Evolutionary conservation across 2,797 vertebrate genomes (phyloP).

Genomic region (Rhinogobio ventralis): DNA sequence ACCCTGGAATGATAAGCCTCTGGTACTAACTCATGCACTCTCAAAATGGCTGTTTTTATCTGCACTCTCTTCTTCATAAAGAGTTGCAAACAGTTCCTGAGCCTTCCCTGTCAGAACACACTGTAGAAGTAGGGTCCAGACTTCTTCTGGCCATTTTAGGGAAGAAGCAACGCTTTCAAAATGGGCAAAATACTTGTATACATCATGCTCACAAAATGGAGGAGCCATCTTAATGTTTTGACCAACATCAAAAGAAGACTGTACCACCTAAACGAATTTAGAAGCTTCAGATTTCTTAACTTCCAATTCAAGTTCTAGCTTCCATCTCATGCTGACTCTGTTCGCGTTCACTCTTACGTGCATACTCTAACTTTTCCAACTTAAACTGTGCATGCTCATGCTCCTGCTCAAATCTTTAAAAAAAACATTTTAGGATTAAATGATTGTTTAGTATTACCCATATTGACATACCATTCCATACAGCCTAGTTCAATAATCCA

Average conservation of each 20-base stretch:
- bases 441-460: no score
- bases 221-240: not conserved
- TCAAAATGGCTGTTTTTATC: not conserved
- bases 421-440: no score
- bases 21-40: not conserved
- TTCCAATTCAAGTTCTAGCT: not conserved
- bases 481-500: no score
- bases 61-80: not conserved
- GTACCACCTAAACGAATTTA: not conserved
- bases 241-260: not conserved
- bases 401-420: not conserved
- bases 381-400: not conserved
- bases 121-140: not conserved
- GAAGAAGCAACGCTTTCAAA: not conserved
- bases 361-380: not conserved
- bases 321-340: not conserved
- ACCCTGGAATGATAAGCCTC: not conserved
- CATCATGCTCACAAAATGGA: not conserved
- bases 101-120: not conserved
- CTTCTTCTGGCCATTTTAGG: not conserved
- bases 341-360: not conserved
- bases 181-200: not conserved
- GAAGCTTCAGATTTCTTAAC: not conserved
- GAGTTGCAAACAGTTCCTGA: not conserved
- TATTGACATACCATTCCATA: no score